phyloP scores from a whole-genome alignment of 37 sponge, comb jelly and placozoan genomes.

The Aphrocallistes beatrix region DNA sequence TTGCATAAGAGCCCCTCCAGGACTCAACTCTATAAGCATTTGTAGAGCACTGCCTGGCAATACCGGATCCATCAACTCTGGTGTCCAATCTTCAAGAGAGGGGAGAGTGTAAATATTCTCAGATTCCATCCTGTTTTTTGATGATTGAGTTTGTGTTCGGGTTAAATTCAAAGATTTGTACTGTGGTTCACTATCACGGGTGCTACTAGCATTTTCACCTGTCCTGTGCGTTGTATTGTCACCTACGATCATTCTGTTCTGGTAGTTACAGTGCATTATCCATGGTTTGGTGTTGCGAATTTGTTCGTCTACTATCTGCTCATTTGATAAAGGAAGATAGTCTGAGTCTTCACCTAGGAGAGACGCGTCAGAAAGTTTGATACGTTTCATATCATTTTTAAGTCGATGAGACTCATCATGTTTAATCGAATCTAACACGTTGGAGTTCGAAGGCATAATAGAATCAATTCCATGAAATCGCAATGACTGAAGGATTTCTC shows the following conservation, averaged over 20 bases:
- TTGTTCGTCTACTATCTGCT: background rate
- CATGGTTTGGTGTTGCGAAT: background rate
- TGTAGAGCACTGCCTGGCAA: background rate
- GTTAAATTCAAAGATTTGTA: background rate
- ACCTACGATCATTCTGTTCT: constrained; percentile 6
- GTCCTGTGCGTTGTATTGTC: background rate
- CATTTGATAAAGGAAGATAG: background rate
- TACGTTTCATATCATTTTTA: constrained; percentile 10
- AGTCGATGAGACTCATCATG: background rate
- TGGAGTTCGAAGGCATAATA: background rate
- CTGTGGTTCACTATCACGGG: too few relatives aligned
- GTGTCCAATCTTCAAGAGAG: background rate
- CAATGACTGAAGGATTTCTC: background rate
- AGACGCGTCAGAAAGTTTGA: background rate
- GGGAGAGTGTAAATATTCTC: background rate
- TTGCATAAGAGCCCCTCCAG: background rate
- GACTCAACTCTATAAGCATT: constrained; percentile 4
- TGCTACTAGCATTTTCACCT: background rate
- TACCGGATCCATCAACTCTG: background rate
- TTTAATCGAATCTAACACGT: background rate
- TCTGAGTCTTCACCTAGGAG: background rate
- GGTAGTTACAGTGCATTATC: background rate
- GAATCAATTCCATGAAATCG: background rate
- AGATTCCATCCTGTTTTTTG: background rate
- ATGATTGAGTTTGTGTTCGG: background rate